These are phyloP conservation scores for Nephrotoma guestfalica DNA, from an alignment of 2,888 invertebrate genomes.

Conservation along the genomic window DNA sequence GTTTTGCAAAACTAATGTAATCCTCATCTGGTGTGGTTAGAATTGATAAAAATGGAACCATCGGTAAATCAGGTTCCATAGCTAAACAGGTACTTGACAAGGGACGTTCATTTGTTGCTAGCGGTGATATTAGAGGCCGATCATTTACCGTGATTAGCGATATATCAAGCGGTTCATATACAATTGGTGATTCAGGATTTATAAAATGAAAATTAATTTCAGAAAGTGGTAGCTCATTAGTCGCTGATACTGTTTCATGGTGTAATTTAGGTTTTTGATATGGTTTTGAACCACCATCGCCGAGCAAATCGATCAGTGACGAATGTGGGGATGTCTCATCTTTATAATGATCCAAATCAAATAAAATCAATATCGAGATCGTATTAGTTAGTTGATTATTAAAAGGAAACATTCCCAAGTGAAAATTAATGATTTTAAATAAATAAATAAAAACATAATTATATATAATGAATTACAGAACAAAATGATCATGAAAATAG, in stretches of 20 bases:
- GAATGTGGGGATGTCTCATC: background rate
- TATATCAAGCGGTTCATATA: constrained; percentile 16
- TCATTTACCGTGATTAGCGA: constrained; percentile 4
- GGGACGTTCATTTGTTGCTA: constrained; percentile 31
- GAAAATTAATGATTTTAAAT: background rate
- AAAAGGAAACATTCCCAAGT: background rate
- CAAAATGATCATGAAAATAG: background rate
- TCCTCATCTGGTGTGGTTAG: background rate
- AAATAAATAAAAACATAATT: background rate
- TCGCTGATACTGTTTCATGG: constrained; percentile 40
- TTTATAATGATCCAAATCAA: background rate
- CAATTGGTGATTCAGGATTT: constrained; percentile 24
- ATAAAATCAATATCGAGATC: background rate
- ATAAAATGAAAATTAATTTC: constrained; percentile 37
- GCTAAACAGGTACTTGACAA: constrained; percentile 25
- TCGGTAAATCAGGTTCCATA: constrained; percentile 4
- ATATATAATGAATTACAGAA: background rate
- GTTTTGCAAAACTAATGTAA: background rate
- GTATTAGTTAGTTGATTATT: background rate
- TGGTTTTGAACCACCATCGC: background rate
- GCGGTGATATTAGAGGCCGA: constrained; percentile 34
- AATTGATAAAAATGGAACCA: constrained; percentile 5
- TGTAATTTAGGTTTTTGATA: constrained; percentile 14
- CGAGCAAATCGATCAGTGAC: background rate
- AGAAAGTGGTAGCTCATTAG: constrained; percentile 52